These are phyloP conservation scores for Callithrix jacchus DNA, from an alignment of 2,113 vertebrate genomes.

Conservation along the genomic window DNA sequence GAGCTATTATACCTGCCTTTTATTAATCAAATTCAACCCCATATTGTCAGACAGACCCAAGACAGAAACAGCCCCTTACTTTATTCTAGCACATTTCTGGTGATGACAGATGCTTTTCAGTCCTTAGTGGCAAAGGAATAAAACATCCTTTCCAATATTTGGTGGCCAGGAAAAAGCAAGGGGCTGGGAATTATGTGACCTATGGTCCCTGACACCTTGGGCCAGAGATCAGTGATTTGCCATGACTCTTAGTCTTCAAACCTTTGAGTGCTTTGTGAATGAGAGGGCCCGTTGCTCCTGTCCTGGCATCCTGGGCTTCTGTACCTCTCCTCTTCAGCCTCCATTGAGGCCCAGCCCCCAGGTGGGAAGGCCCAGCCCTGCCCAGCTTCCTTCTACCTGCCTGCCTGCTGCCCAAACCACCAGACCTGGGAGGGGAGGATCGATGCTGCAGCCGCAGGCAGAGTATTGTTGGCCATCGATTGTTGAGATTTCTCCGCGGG, in stretches of 20 bases:
- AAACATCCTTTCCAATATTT: not conserved
- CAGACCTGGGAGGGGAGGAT: slow-evolving; percentile 51
- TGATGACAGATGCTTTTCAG: not conserved
- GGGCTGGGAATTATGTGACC: not conserved
- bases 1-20: slow-evolving; percentile 46
- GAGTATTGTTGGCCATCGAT: slow-evolving; percentile 77
- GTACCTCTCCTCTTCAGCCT: not conserved
- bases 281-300: not conserved
- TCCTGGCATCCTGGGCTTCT: not conserved
- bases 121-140: not conserved
- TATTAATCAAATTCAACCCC: slow-evolving; percentile 26
- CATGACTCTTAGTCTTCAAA: not conserved
- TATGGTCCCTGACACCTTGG: not conserved
- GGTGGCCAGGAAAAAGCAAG: not conserved
- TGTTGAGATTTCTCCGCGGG: slow-evolving; percentile 72
- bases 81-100: slow-evolving; percentile 44
- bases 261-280: slow-evolving; percentile 3
- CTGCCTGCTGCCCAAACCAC: slow-evolving; percentile 43
- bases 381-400: slow-evolving; percentile 46
- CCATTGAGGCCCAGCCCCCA: not conserved
- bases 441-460: slow-evolving; percentile 64
- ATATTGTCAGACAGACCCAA: slow-evolving; percentile 6
- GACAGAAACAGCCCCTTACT: slow-evolving; percentile 36
- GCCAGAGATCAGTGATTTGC: not conserved
- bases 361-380: not conserved